A percentile compares a stretch with the other conserved stretches of the same genome.
These are phyloP conservation scores for Ormyrus nitidulus DNA, from an alignment of 2,888 invertebrate species.

Conservation along the genomic window DNA sequence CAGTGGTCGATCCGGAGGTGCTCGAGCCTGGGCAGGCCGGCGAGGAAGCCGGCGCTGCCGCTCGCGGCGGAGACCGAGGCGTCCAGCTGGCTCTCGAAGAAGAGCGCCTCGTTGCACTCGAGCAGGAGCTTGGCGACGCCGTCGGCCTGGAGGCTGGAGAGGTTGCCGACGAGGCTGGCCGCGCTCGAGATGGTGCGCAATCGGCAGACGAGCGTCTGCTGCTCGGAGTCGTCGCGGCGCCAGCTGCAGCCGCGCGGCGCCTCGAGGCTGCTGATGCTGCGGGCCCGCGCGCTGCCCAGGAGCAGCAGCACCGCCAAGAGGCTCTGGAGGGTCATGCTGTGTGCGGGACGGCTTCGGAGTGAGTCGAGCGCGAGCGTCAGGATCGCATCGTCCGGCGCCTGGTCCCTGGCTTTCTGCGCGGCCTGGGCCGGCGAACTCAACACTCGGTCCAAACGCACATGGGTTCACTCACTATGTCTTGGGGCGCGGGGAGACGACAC, in stretches of 20 bases:
- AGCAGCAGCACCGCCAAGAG: constrained; percentile 59
- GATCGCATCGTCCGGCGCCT: constrained; percentile 66
- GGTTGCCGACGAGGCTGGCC: constrained; percentile 82
- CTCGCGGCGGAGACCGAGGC: constrained; percentile 38
- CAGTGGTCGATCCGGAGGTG: constrained; percentile 86
- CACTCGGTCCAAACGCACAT: constrained; percentile 20
- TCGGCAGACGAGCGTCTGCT: constrained; percentile 81
- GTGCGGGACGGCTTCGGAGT: constrained; percentile 48
- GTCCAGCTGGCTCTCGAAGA: constrained; percentile 84
- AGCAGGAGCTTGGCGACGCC: constrained; percentile 82
- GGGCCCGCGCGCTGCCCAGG: constrained; percentile 55
- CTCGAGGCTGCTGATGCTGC: constrained; percentile 75
- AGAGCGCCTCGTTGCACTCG: constrained; percentile 85
- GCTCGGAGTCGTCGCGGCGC: constrained; percentile 75
- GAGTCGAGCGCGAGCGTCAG: constrained; percentile 63
- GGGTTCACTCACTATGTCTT: constrained; percentile 11
- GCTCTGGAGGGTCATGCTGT: background rate
- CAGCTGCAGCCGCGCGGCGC: constrained; percentile 85
- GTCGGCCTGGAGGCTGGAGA: constrained; percentile 81
- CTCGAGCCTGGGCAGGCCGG: constrained; percentile 81
- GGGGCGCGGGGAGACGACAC: background rate
- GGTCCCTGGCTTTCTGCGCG: background rate
- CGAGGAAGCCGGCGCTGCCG: constrained; percentile 77
- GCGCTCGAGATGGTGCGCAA: constrained; percentile 84
- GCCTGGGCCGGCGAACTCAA: background rate